Evolutionary conservation across 2,888 invertebrate species (phyloP), one percentile per base, ranked within the genome.

Genomic region (Masnerella sp.): DNA sequence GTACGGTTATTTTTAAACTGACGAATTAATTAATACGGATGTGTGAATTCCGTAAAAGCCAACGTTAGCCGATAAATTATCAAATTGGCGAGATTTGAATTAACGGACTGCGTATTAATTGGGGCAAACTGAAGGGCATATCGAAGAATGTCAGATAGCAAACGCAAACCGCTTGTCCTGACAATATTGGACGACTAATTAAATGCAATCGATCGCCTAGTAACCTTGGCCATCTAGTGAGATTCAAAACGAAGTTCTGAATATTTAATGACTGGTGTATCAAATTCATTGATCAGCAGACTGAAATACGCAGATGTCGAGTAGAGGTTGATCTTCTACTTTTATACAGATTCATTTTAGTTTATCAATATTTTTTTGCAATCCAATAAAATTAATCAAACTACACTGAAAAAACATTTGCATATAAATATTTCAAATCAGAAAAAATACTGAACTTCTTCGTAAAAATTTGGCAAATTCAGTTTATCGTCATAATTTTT

Each of bases 171-270:
- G 61, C 61, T 58, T 47, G 52, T 71, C 28, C 52, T 45, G 45
- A 38, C 52, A 40, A 56, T 70, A 65, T 73, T 67, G 68, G 62
- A 43, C 25, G 22, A 15, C 18, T 74, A 62, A 74, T 74, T 74
- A 64, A 62, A 54, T 45, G 34, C 54, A n/a, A 69, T 69, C 61
- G 74, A 74, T 64, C 59, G 62, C 25, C 36, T 14, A 12, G 38
- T 62, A 58, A 65, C 72, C 65, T 73, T 68, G 73, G 32, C 62
- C 38, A 51, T 73, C 36, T 30, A 25, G 11, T 12, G 18, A 40
- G 54, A 61, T 38, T 20, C 38, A 20, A 54, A 61, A 34, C 49
- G 30, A 43, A 56, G 38, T 28, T 20, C 2, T 47, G 64, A 64
- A 64, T 64, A 71, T 64, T 64, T 43, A 71, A 8, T 7, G 15